phyloP scores from a whole-genome alignment of 1,140 invertebrate species.

The Drosophila biarmipes region DNA sequence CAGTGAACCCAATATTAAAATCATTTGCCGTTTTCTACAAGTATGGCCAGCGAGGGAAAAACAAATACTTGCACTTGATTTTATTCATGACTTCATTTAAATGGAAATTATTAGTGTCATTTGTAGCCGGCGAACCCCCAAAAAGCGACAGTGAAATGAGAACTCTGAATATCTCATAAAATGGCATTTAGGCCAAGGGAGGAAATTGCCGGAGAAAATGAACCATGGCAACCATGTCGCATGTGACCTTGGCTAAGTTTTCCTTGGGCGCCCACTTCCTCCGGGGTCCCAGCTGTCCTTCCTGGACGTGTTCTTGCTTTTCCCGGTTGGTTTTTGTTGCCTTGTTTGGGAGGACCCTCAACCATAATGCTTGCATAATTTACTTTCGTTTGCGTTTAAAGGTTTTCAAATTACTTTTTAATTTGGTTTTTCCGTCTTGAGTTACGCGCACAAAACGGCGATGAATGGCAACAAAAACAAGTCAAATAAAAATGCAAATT shows the following conservation, averaged over 20 bases:
- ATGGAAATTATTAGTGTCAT: constrained; percentile 82
- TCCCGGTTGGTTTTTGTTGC: constrained; percentile 25
- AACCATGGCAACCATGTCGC: constrained; percentile 58
- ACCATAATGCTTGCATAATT: constrained; percentile 82
- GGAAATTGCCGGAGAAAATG: constrained; percentile 20
- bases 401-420: constrained; percentile 83
- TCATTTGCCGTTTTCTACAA: constrained; percentile 29
- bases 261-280: constrained; percentile 16
- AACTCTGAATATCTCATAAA: constrained; percentile 75
- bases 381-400: constrained; percentile 81
- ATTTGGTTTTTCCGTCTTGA: constrained; percentile 81
- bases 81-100: constrained; percentile 79
- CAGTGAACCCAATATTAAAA: constrained; percentile 37
- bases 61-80: constrained; percentile 62
- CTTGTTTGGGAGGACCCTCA: constrained; percentile 37
- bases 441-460: constrained; percentile 62
- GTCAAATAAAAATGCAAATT: constrained; percentile 81
- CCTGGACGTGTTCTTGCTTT: constrained; percentile 38
- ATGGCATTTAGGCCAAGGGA: constrained; percentile 42
- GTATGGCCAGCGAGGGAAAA: constrained; percentile 25
- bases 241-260: constrained; percentile 73
- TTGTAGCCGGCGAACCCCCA: constrained; percentile 50
- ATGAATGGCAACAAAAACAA: constrained; percentile 56
- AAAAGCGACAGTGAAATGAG: constrained; percentile 38
- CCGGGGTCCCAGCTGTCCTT: constrained; percentile 57